phyloP scores from a whole-genome alignment of 2,797 vertebrate genomes.

The Pangasius sanitwongsei region DNA sequence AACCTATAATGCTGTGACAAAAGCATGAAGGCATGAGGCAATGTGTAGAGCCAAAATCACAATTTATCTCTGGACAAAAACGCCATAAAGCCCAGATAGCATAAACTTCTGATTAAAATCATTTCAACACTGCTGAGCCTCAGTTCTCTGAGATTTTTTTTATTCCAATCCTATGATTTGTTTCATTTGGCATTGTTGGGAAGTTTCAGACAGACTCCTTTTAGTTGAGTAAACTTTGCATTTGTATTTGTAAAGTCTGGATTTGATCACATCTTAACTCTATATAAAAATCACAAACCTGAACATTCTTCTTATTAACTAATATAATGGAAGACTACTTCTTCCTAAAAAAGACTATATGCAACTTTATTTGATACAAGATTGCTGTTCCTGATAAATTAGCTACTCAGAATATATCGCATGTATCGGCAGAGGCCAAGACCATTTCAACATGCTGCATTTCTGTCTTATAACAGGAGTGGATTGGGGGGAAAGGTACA shows the following conservation, averaged over 20 bases:
- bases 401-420: not conserved
- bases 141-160: conserved; percentile 15
- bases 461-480: not conserved
- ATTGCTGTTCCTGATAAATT: not conserved
- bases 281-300: not conserved
- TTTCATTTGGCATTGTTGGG: conserved; percentile 47
- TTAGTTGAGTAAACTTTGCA: conserved; percentile 24
- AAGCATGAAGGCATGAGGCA: not conserved
- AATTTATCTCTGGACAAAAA: conserved; percentile 33
- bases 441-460: not conserved
- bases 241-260: conserved; percentile 13
- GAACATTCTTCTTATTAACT: not conserved
- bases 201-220: conserved; percentile 37
- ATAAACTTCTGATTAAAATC: conserved; percentile 41
- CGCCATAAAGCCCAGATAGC: conserved; percentile 14
- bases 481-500: not conserved
- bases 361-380: not conserved
- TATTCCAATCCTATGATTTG: conserved; percentile 21
- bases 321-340: too few species aligned
- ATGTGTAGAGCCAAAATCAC: conserved; percentile 35
- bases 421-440: not conserved
- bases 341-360: not conserved
- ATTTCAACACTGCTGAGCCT: conserved; percentile 31
- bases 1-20: not conserved
- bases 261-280: not conserved